Percentiles rank a stretch among this genome's conserved stretches.
Evolutionary conservation across 2,113 vertebrate species (phyloP).

Genomic region (Cyprichromis sp.): DNA sequence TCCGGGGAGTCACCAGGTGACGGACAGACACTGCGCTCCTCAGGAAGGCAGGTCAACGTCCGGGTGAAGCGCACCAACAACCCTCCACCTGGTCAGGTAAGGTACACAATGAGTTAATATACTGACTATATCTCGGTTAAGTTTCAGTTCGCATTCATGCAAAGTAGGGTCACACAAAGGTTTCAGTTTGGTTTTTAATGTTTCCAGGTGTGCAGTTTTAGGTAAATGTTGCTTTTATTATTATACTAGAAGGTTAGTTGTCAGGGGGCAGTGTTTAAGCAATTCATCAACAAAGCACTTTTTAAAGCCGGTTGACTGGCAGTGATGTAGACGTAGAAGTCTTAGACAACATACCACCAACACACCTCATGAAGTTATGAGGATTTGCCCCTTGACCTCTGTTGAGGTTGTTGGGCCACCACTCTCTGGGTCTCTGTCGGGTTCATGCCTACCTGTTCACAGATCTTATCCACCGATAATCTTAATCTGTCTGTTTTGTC

Average conservation of each 20-base stretch:
- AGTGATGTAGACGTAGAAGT: not conserved
- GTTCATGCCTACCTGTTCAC: not conserved
- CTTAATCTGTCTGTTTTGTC: not conserved
- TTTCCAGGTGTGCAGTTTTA: not conserved
- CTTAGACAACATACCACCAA: not conserved
- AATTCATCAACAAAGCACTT: not conserved
- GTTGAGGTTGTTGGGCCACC: not conserved
- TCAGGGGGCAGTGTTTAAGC: not conserved
- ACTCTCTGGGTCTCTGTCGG: not conserved
- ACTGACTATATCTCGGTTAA: not conserved
- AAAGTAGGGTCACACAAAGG: not conserved
- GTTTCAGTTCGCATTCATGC: not conserved
- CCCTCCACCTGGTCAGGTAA: slow-evolving; percentile 66
- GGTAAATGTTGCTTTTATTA: not conserved
- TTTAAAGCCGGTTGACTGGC: not conserved
- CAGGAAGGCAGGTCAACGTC: slow-evolving; percentile 81
- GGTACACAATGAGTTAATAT: not conserved
- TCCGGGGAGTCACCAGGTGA: slow-evolving; percentile 76
- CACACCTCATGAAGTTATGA: not conserved
- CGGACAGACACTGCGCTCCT: slow-evolving; percentile 80
- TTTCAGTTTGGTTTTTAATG: not conserved
- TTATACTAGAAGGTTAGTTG: not conserved
- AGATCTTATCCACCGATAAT: not conserved
- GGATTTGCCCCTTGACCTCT: not conserved
- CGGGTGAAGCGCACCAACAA: slow-evolving; percentile 65